Evolutionary conservation across 2,113 vertebrate species (phyloP).

Genomic region (Alouatta palliata): DNA sequence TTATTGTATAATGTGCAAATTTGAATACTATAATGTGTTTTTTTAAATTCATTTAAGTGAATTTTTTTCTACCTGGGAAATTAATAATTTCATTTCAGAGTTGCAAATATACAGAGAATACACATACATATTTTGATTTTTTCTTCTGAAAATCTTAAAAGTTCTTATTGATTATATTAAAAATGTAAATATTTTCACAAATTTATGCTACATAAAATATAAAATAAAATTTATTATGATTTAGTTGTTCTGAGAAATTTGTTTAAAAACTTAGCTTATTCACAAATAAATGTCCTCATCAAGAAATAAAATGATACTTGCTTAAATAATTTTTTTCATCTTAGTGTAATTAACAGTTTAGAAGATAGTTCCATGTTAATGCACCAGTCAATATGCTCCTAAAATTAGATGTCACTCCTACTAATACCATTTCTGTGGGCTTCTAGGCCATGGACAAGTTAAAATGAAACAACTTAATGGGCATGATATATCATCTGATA

Average conservation of each 20-base stretch:
- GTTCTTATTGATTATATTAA: background rate
- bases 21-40: background rate
- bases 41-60: background rate
- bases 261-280: background rate
- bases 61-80: background rate
- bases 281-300: background rate
- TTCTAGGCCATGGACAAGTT: background rate
- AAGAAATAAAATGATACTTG: background rate
- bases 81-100: background rate
- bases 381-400: background rate
- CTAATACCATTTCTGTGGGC: background rate
- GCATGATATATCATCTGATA: background rate
- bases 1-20: background rate
- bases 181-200: conserved; percentile 6
- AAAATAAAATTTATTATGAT: background rate
- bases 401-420: background rate
- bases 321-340: background rate
- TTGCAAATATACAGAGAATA: background rate
- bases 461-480: background rate
- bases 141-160: background rate
- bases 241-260: background rate
- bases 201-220: background rate
- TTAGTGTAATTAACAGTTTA: background rate
- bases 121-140: background rate
- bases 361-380: background rate